These are phyloP conservation scores for Busseola fusca DNA, from an alignment of 2,888 invertebrate species.

Conservation along the genomic window DNA sequence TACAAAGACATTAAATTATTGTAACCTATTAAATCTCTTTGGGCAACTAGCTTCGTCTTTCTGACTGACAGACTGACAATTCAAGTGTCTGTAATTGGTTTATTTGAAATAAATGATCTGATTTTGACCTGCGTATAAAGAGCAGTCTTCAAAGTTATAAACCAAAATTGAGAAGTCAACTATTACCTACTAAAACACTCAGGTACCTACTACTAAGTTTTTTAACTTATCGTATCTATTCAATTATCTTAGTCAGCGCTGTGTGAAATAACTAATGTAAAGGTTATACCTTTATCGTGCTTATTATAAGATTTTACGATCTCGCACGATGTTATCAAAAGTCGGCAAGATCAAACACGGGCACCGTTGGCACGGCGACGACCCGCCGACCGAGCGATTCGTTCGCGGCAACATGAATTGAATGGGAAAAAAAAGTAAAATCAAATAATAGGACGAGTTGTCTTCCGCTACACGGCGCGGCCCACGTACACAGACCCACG, in stretches of 20 bases:
- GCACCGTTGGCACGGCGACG: constrained; percentile 62
- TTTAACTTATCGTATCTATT: constrained; percentile 38
- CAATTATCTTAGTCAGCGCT: constrained; percentile 30
- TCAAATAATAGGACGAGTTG: constrained; percentile 64
- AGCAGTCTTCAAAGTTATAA: neutral
- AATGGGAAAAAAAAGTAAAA: constrained; percentile 59
- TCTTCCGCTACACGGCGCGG: constrained; percentile 60
- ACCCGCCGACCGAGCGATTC: constrained; percentile 62
- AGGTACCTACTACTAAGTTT: neutral
- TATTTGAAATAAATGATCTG: no score
- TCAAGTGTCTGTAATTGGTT: no score
- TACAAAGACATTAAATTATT: no score
- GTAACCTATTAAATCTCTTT: no score
- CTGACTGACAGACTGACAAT: no score
- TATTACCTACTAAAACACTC: neutral
- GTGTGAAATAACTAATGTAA: constrained; percentile 58
- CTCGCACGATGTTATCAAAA: constrained; percentile 73
- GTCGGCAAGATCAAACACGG: constrained; percentile 69
- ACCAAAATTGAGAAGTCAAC: neutral
- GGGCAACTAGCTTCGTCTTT: no score
- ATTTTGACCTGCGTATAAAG: neutral
- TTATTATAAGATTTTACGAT: constrained; percentile 73
- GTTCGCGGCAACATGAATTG: constrained; percentile 68
- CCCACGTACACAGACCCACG: constrained; percentile 37
- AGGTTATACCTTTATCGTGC: constrained; percentile 65